phyloP scores from a whole-genome alignment of 1,140 invertebrate genomes.

The Wiebesia pumilae region DNA sequence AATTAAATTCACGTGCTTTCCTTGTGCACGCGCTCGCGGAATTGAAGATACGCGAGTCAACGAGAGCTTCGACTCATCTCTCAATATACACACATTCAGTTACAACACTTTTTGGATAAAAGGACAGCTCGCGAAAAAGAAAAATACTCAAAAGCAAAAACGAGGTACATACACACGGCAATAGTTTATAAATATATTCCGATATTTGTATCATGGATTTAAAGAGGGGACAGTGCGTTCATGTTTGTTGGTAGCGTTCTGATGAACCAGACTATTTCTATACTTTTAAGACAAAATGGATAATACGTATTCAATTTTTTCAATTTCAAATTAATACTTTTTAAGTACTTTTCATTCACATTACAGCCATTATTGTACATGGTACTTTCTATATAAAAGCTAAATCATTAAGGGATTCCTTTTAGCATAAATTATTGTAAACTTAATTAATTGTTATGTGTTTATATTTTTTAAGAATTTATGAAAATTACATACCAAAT shows the following conservation, averaged over 20 bases:
- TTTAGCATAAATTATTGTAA: too few species aligned
- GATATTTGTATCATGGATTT: constrained; percentile 29
- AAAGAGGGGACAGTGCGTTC: neutral
- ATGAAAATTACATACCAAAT: too few species aligned
- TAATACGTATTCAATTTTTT: neutral
- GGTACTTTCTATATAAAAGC: too few species aligned
- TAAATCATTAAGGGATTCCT: too few species aligned
- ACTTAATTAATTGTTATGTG: too few species aligned
- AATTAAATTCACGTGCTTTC: constrained; percentile 20
- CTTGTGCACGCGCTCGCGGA: neutral
- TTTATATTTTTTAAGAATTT: too few species aligned
- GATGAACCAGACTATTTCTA: neutral
- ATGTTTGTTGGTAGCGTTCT: constrained; percentile 10
- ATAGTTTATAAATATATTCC: constrained; percentile 16
- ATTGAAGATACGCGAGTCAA: constrained; percentile 29
- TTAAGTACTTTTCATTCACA: neutral
- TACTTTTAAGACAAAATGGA: neutral
- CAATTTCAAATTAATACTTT: neutral
- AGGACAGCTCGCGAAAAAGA: neutral
- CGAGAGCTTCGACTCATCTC: neutral
- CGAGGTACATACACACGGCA: constrained; percentile 1
- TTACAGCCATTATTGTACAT: too few species aligned
- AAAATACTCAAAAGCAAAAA: constrained; percentile 5
- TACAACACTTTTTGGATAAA: neutral
- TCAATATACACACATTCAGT: neutral